Conservation (phyloP, 2,888 invertebrate genomes). For the Penaeus monodon region DNA sequence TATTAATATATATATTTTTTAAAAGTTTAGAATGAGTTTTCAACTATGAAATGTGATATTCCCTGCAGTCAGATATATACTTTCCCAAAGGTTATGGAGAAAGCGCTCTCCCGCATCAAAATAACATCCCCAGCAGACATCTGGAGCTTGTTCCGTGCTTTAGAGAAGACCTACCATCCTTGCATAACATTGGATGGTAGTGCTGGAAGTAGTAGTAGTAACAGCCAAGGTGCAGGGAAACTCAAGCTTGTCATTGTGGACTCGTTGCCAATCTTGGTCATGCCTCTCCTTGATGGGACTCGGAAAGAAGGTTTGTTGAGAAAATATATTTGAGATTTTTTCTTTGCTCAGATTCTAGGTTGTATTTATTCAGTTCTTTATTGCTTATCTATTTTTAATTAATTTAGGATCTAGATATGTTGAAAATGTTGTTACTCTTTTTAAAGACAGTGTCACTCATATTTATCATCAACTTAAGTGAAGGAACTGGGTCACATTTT, state of each 20-base stretch:
- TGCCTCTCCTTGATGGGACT: slow-evolving; percentile 12
- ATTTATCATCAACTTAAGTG: no score
- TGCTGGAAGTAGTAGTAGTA: not conserved
- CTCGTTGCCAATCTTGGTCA: slow-evolving; percentile 15
- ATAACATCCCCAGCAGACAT: slow-evolving; percentile 9
- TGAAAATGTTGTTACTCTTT: no score
- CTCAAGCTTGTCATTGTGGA: slow-evolving; percentile 34
- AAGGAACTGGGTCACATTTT: no score
- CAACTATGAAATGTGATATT: no score
- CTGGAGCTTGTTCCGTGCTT: slow-evolving; percentile 30
- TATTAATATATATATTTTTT: no score
- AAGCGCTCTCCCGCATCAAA: slow-evolving; percentile 38
- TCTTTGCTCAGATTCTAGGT: no score
- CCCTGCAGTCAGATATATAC: no score
- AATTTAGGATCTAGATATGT: no score
- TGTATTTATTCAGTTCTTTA: no score
- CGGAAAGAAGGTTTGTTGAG: slow-evolving; percentile 14
- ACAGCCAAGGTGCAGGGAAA: not conserved
- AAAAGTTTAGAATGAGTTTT: no score
- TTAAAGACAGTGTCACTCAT: no score
- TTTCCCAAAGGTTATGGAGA: slow-evolving; percentile 13
- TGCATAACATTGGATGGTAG: not conserved
- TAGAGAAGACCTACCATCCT: slow-evolving; percentile 22
- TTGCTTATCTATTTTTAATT: no score
- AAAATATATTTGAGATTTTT: not conserved